These are phyloP conservation scores for Margarornis squamiger DNA, from an alignment of 2,797 vertebrate genomes.

Conservation along the genomic window DNA sequence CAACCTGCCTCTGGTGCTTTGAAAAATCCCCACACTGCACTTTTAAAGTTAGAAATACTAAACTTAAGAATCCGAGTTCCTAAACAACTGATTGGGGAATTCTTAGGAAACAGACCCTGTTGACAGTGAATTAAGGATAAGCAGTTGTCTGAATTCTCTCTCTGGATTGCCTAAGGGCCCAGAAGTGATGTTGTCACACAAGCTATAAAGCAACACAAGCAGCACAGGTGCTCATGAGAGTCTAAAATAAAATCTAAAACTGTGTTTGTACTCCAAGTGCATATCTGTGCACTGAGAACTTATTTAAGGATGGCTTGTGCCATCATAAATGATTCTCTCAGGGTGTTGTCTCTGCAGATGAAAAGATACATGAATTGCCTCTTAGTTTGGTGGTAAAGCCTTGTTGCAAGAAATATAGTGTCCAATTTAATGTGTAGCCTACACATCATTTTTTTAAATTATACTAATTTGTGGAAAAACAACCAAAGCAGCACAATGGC, in stretches of 20 bases:
- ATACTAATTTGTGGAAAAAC: not conserved
- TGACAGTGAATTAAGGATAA: not conserved
- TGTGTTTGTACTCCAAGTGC: not conserved
- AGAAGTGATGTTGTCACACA: not conserved
- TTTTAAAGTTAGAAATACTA: not conserved
- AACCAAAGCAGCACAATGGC: not conserved
- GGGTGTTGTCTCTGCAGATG: not conserved
- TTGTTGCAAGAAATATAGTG: not conserved
- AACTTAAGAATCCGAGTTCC: not conserved
- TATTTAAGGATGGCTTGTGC: not conserved
- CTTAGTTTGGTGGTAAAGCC: not conserved
- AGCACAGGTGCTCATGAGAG: not conserved
- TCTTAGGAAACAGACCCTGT: not conserved
- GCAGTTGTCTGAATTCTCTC: not conserved
- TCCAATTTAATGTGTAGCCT: not conserved
- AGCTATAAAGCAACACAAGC: not conserved
- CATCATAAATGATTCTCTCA: not conserved
- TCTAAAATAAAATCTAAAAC: not conserved
- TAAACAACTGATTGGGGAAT: not conserved
- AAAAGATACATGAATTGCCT: not conserved
- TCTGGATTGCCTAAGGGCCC: not conserved
- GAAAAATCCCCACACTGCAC: not conserved
- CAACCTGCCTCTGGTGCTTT: not conserved
- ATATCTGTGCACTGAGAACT: not conserved
- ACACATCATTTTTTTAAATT: not conserved